Evolutionary conservation across 2,888 invertebrate genomes (phyloP).

Genomic region (Lasiommata megera): DNA sequence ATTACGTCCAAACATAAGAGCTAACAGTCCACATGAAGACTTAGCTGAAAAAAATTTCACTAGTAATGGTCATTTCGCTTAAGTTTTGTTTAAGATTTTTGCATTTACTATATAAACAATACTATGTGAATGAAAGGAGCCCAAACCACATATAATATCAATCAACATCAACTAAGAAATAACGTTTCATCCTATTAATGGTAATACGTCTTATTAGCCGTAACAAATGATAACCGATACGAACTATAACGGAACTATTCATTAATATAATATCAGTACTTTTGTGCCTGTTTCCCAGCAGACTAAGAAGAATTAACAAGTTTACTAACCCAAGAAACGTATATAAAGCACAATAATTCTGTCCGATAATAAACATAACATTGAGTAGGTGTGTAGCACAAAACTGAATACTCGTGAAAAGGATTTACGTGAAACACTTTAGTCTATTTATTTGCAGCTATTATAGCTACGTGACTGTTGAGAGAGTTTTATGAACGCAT

Average conservation of each 20-base stretch:
- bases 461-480: conserved; percentile 1
- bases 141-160: too few species aligned
- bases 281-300: not conserved
- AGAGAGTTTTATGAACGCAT: not conserved
- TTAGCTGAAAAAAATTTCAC: too few species aligned
- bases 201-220: not conserved
- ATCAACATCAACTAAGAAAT: not conserved
- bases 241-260: not conserved
- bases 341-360: not conserved
- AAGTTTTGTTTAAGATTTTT: too few species aligned
- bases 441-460: conserved; percentile 1
- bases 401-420: conserved; percentile 2
- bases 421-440: not conserved
- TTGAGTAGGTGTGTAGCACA: not conserved
- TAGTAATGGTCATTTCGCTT: too few species aligned
- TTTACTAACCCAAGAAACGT: not conserved
- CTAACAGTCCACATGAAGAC: too few species aligned
- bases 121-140: too few species aligned
- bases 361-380: not conserved
- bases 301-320: not conserved
- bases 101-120: too few species aligned
- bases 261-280: not conserved
- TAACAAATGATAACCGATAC: not conserved
- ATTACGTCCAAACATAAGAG: too few species aligned
- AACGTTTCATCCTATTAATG: not conserved